Evolutionary conservation across 2,888 invertebrate species (phyloP).

Genomic region (Syrphus vitripennis): DNA sequence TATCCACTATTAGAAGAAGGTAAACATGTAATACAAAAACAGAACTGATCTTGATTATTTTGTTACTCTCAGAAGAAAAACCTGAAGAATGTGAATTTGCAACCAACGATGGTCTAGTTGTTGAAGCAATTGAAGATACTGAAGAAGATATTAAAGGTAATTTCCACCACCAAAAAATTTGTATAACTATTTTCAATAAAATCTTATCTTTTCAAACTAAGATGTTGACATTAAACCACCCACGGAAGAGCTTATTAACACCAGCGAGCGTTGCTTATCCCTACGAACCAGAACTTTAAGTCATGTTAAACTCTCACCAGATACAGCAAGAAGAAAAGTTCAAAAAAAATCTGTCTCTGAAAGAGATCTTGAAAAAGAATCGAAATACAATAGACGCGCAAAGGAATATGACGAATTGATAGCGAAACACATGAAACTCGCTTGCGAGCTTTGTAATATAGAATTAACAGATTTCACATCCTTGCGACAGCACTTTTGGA

Average conservation of each 20-base stretch:
- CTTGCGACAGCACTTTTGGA: conserved; percentile 78
- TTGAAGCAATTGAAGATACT: background rate
- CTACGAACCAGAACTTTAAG: conserved; percentile 29
- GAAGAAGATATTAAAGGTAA: conserved; percentile 38
- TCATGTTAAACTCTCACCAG: background rate
- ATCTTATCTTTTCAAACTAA: background rate
- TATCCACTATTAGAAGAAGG: conserved; percentile 35
- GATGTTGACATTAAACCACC: conserved; percentile 52
- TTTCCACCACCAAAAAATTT: background rate
- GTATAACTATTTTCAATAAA: background rate
- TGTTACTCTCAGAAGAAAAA: conserved; percentile 24
- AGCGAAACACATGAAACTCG: conserved; percentile 77
- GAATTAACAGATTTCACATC: conserved; percentile 76
- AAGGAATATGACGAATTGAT: conserved; percentile 78
- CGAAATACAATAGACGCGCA: conserved; percentile 72
- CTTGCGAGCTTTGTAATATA: conserved; percentile 77
- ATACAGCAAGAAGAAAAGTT: background rate
- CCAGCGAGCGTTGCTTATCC: background rate
- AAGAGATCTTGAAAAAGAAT: conserved; percentile 62
- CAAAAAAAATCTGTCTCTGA: background rate
- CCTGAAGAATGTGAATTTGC: background rate
- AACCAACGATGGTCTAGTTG: background rate
- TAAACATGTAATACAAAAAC: too few relatives aligned
- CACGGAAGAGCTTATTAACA: conserved; percentile 1
- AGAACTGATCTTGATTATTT: too few relatives aligned